These are phyloP conservation scores for Perca flavescens DNA, from an alignment of 2,113 vertebrate genomes.

Conservation along the genomic window DNA sequence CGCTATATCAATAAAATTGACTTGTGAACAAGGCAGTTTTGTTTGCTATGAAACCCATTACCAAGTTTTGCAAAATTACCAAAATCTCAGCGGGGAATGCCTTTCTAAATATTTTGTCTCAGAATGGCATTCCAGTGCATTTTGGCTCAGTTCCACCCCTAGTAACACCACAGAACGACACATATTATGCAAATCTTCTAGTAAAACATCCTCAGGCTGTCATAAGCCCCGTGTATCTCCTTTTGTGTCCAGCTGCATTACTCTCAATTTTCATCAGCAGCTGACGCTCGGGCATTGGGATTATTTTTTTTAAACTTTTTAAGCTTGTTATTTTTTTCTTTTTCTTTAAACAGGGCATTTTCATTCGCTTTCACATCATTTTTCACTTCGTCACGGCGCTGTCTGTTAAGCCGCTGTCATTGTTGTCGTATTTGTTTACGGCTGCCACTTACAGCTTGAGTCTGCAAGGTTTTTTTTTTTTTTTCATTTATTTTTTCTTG, in stretches of 20 bases:
- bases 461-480: constrained; percentile 11
- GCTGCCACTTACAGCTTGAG: constrained; percentile 45
- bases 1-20: no score
- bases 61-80: neutral
- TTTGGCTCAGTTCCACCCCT: constrained; percentile 10
- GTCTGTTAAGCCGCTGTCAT: constrained; percentile 42
- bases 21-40: neutral
- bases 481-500: constrained; percentile 16
- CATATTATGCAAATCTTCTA: constrained; percentile 43
- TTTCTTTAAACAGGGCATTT: constrained; percentile 1
- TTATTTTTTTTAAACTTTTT: constrained; percentile 28
- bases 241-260: constrained; percentile 21
- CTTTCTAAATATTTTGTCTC: neutral
- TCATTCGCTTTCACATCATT: constrained; percentile 15
- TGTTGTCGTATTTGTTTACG: constrained; percentile 54
- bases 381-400: neutral
- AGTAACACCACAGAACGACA: constrained; percentile 1
- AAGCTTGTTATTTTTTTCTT: constrained; percentile 34
- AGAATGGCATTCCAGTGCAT: neutral
- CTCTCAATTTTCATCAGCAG: constrained; percentile 22
- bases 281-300: constrained; percentile 10
- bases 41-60: neutral
- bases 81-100: neutral
- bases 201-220: constrained; percentile 46
- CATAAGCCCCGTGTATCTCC: constrained; percentile 27